These are phyloP conservation scores for Notocelia uddmanniana DNA, from an alignment of 2,888 invertebrate species.

Conservation along the genomic window DNA sequence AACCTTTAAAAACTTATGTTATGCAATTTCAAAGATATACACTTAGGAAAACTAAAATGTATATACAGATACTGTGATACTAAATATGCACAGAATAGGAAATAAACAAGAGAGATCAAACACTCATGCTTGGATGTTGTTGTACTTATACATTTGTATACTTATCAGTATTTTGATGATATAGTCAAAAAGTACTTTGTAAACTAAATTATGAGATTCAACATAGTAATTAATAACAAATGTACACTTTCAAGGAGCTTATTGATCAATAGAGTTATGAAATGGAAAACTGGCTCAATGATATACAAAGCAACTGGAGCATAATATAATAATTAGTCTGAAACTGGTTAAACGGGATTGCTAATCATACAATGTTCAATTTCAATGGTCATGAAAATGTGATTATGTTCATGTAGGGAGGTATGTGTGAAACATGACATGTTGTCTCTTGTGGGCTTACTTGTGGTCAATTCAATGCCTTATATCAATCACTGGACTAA, in stretches of 20 bases:
- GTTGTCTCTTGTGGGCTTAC: constrained; percentile 38
- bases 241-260: not conserved
- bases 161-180: not conserved
- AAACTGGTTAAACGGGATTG: constrained; percentile 37
- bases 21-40: too few relatives aligned
- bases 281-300: constrained; percentile 26
- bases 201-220: constrained; percentile 31
- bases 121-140: not conserved
- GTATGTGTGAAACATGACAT: constrained; percentile 50
- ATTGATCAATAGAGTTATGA: constrained; percentile 19
- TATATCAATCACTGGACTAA: constrained; percentile 56
- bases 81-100: not conserved
- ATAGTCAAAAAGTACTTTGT: not conserved
- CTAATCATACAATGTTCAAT: constrained; percentile 15
- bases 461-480: constrained; percentile 54
- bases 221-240: constrained; percentile 13
- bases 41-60: not conserved
- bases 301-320: constrained; percentile 44
- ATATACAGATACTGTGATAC: not conserved
- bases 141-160: too few relatives aligned
- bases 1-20: not conserved
- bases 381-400: constrained; percentile 22
- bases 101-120: not conserved
- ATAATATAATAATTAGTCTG: constrained; percentile 38
- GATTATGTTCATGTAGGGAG: constrained; percentile 45